A percentile compares a stretch with the other conserved stretches of the same genome.
These are phyloP conservation scores for Aphaenogaster floridana DNA, from an alignment of 1,140 invertebrate species.

Conservation along the genomic window DNA sequence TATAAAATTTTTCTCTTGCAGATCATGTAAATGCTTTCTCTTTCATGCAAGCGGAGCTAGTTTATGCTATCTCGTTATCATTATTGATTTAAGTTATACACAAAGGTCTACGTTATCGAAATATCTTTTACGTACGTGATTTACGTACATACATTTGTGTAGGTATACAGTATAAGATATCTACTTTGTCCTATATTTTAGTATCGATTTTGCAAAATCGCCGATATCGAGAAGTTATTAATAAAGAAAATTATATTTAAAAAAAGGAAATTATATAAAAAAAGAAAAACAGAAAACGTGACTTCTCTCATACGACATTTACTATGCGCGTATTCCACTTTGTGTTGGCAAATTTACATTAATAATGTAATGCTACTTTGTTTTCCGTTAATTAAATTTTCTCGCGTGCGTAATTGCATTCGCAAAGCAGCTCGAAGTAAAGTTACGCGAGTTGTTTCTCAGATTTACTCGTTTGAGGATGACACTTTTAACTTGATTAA, in stretches of 20 bases:
- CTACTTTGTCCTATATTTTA: background rate
- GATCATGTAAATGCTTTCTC: background rate
- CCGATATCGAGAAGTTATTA: constrained; percentile 10
- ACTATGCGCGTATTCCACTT: background rate
- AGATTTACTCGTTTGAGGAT: constrained; percentile 14
- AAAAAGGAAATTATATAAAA: background rate
- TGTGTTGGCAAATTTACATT: background rate
- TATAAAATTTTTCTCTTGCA: constrained; percentile 37
- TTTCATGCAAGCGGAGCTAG: background rate
- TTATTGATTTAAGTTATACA: background rate
- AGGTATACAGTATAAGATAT: background rate
- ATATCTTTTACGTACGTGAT: background rate
- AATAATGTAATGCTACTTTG: background rate
- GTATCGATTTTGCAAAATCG: background rate
- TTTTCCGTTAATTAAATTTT: constrained; percentile 34
- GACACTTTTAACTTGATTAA: constrained; percentile 34
- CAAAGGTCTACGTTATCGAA: background rate
- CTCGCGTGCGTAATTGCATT: constrained; percentile 9
- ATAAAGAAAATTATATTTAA: background rate
- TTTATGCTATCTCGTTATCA: constrained; percentile 17
- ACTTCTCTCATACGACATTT: background rate
- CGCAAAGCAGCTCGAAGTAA: background rate
- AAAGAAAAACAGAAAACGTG: background rate
- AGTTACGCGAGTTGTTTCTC: constrained; percentile 35
- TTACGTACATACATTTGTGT: background rate